phyloP scores from a whole-genome alignment of 2,797 vertebrate genomes.

The Paratrypauchen microcephalus region DNA sequence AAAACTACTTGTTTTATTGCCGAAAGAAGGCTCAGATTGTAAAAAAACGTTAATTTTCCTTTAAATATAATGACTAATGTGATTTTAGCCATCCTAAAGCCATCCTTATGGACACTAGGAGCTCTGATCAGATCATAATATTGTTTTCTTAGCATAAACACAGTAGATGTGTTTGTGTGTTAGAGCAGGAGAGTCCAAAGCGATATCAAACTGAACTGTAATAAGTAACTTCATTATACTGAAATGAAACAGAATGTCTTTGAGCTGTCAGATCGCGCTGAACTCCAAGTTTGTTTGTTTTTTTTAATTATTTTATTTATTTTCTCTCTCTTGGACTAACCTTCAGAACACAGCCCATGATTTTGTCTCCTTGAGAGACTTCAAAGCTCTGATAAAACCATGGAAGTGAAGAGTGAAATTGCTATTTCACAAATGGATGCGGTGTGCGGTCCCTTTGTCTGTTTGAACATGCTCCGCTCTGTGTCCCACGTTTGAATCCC shows the following conservation, averaged over 20 bases:
- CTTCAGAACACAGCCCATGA: conserved; percentile 10
- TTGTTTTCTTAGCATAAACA: too few relatives aligned
- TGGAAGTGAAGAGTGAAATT: conserved; percentile 11
- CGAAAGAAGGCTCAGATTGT: too few relatives aligned
- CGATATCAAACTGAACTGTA: neutral
- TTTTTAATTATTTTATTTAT: neutral
- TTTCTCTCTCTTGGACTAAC: neutral
- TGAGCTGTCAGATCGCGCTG: neutral
- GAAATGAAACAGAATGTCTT: neutral
- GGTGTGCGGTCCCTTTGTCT: conserved; percentile 4
- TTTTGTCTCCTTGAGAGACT: conserved; percentile 15
- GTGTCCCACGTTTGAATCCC: conserved; percentile 2
- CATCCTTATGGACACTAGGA: too few relatives aligned
- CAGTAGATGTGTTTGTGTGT: too few relatives aligned
- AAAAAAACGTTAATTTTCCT: too few relatives aligned
- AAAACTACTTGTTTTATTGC: too few relatives aligned
- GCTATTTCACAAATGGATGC: conserved; percentile 8
- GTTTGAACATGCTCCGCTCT: conserved; percentile 2
- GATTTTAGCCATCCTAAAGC: too few relatives aligned
- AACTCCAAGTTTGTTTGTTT: conserved; percentile 2
- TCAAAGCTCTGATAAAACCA: conserved; percentile 12
- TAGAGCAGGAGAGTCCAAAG: too few relatives aligned
- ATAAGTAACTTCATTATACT: neutral
- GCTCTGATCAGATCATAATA: too few relatives aligned
- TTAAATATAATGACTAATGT: too few relatives aligned